Conservation (phyloP, 2,113 vertebrate genomes). For the Brienomyrus brachyistius region DNA sequence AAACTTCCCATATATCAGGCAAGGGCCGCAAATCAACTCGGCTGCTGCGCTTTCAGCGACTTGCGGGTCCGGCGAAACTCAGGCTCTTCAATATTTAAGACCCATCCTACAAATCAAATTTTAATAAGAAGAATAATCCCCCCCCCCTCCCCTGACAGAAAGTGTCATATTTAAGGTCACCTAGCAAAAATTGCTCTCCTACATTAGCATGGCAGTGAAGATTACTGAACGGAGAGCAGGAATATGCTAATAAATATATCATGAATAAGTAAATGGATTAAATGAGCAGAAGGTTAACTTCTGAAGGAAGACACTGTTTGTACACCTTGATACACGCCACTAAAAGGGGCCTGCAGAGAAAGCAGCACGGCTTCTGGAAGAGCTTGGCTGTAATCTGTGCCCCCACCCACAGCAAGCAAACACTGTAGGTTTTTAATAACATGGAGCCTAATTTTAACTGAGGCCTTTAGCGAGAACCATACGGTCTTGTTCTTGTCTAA, state of each 20-base stretch:
- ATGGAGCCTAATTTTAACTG: not conserved
- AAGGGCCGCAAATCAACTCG: not conserved
- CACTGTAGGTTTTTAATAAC: not conserved
- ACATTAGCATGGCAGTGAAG: not conserved
- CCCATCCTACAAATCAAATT: slow-evolving; percentile 17
- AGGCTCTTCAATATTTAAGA: slow-evolving; percentile 11
- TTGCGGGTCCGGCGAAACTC: not conserved
- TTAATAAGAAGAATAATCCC: slow-evolving; percentile 9
- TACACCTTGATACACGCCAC: not conserved
- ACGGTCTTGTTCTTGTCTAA: not conserved
- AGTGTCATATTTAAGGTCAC: slow-evolving; percentile 11
- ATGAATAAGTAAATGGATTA: not conserved
- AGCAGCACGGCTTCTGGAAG: not conserved
- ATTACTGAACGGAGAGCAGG: not conserved
- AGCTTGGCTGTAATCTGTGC: not conserved
- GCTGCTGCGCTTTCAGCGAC: not conserved
- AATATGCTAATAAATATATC: not conserved
- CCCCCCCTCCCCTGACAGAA: not conserved
- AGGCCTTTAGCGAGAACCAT: not conserved
- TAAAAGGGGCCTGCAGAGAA: not conserved
- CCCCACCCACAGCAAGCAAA: not conserved
- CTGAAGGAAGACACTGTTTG: not conserved
- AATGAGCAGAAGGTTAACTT: not conserved
- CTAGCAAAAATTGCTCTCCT: slow-evolving; percentile 7
- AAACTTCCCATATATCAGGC: not conserved